A percentile compares a stretch with the other conserved stretches of the same genome.
phyloP scores from a whole-genome alignment of 2,797 vertebrate genomes.

The Fringilla coelebs region DNA sequence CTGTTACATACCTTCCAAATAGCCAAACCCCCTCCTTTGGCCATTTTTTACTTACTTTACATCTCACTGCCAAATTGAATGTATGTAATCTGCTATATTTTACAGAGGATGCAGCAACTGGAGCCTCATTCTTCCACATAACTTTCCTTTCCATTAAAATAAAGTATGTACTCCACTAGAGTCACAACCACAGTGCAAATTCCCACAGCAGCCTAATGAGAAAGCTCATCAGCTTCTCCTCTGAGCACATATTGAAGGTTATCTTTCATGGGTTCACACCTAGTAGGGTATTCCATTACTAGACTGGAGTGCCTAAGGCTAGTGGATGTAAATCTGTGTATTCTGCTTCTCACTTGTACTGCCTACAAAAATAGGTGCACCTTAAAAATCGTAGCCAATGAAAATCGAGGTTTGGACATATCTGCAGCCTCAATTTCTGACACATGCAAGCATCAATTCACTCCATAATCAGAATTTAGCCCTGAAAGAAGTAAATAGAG shows the following conservation, averaged over 20 bases:
- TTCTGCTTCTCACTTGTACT: background rate
- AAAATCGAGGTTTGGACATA: background rate
- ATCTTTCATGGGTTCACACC: background rate
- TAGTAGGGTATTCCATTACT: background rate
- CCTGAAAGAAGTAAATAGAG: background rate
- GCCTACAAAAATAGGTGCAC: background rate
- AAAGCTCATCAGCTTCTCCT: background rate
- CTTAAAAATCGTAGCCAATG: background rate
- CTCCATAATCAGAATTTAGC: background rate
- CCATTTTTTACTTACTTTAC: background rate
- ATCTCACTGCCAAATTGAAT: background rate
- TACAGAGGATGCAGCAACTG: background rate
- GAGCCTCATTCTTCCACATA: background rate
- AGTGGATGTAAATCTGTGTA: background rate
- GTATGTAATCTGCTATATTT: background rate
- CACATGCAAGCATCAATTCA: fast-evolving
- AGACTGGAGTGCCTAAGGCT: background rate
- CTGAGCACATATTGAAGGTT: background rate
- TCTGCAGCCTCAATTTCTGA: background rate
- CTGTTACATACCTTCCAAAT: background rate
- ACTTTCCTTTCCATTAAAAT: background rate
- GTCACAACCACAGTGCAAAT: background rate
- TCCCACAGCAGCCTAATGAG: background rate
- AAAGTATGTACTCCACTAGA: background rate
- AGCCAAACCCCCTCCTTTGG: background rate